phyloP scores from a whole-genome alignment of 2,797 vertebrate genomes.

The Salmo trutta region DNA sequence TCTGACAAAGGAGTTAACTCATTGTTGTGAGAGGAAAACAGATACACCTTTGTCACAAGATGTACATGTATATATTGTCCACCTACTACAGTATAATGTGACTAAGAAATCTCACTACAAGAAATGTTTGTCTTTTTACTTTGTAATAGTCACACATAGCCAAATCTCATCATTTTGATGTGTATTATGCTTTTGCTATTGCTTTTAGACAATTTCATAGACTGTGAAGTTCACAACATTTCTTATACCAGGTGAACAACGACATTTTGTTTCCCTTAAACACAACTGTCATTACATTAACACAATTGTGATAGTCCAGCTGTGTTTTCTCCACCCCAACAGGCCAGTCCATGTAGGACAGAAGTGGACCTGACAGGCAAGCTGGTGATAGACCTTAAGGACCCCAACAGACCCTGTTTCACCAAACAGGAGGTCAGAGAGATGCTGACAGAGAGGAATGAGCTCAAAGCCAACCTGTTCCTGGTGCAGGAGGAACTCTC shows the following conservation, averaged over 20 bases:
- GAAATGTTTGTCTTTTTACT: background rate
- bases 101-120: too few relatives aligned
- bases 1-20: background rate
- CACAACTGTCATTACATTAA: background rate
- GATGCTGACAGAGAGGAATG: slow-evolving; percentile 91
- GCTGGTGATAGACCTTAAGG: slow-evolving; percentile 59
- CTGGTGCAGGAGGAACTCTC: slow-evolving; percentile 93
- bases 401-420: slow-evolving; percentile 80
- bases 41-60: background rate
- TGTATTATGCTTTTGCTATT: background rate
- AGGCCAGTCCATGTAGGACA: slow-evolving; percentile 52
- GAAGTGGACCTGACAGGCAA: slow-evolving; percentile 48
- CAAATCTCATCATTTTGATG: background rate
- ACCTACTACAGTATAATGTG: too few relatives aligned
- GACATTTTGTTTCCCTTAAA: background rate
- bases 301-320: background rate
- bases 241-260: background rate
- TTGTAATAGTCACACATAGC: background rate
- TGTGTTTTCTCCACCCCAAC: slow-evolving; percentile 23
- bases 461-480: slow-evolving; percentile 95
- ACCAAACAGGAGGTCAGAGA: slow-evolving; percentile 91
- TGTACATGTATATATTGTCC: background rate
- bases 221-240: background rate
- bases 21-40: background rate
- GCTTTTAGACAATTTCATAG: background rate